Conservation (phyloP, 2,797 vertebrate genomes). For the Serranus cabrilla region DNA sequence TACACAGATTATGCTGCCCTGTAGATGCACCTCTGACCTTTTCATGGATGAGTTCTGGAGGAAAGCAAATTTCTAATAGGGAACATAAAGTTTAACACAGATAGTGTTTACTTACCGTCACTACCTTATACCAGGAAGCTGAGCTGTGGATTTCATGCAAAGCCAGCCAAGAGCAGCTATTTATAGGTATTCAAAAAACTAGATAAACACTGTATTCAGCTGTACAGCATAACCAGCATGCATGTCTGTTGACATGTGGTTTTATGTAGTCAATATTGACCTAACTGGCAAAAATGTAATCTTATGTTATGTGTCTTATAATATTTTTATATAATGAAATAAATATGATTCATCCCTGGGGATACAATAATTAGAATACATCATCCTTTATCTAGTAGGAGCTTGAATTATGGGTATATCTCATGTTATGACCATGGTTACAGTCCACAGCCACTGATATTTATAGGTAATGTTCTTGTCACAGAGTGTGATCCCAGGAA, state of each 20-base stretch:
- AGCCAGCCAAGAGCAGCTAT: neutral
- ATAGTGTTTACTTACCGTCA: neutral
- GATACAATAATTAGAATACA: neutral
- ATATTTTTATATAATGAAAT: neutral
- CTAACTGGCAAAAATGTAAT: conserved; percentile 4
- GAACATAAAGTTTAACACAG: neutral
- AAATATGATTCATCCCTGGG: neutral
- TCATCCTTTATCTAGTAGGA: conserved; percentile 1
- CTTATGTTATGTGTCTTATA: conserved; percentile 1
- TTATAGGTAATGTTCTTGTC: neutral
- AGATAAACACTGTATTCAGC: neutral
- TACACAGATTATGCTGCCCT: neutral
- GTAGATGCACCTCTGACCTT: neutral
- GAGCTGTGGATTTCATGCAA: neutral
- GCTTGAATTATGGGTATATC: conserved; percentile 12
- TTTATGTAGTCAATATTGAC: neutral
- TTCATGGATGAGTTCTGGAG: neutral
- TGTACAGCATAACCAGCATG: neutral
- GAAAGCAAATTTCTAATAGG: neutral
- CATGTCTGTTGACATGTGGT: neutral
- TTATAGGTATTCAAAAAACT: neutral
- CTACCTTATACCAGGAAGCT: neutral
- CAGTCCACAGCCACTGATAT: conserved; percentile 36
- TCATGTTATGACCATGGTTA: conserved; percentile 15
- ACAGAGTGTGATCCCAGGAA: conserved; percentile 7